Conservation (phyloP, 1,140 invertebrate genomes). For the Euwallacea similis region DNA sequence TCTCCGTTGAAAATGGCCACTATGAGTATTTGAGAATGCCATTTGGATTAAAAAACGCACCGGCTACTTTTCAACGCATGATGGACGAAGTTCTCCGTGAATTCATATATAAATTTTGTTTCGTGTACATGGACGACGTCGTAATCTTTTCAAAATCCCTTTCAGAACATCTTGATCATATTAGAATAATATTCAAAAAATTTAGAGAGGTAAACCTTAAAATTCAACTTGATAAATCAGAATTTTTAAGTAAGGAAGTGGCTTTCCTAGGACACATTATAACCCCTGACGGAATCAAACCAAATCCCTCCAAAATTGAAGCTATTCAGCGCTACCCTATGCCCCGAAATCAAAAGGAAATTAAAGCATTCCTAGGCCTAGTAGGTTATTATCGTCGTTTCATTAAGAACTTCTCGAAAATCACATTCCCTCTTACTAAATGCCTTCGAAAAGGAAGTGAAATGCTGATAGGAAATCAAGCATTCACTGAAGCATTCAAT, state of each 20-base stretch:
- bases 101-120: conserved; percentile 39
- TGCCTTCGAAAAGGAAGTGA: too few relatives aligned
- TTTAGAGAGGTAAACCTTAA: conserved; percentile 43
- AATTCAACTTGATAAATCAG: conserved; percentile 44
- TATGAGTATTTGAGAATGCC: conserved; percentile 54
- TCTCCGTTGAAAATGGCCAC: conserved; percentile 50
- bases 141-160: conserved; percentile 42
- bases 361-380: conserved; percentile 38
- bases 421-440: conserved; percentile 6
- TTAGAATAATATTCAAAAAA: conserved; percentile 40
- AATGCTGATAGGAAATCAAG: too few relatives aligned
- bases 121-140: conserved; percentile 52
- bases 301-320: conserved; percentile 28
- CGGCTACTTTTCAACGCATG: conserved; percentile 55
- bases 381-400: conserved; percentile 31
- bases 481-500: too few relatives aligned
- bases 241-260: conserved; percentile 44
- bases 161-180: conserved; percentile 43
- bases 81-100: conserved; percentile 51
- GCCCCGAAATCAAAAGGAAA: conserved; percentile 20
- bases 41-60: conserved; percentile 54
- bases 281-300: conserved; percentile 25
- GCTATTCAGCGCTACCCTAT: conserved; percentile 27
- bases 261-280: conserved; percentile 33
- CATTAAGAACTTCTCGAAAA: conserved; percentile 20